Evolutionary conservation across 37 sponge, comb jelly and placozoan species (phyloP).

Genomic region (Halichondria panicea): DNA sequence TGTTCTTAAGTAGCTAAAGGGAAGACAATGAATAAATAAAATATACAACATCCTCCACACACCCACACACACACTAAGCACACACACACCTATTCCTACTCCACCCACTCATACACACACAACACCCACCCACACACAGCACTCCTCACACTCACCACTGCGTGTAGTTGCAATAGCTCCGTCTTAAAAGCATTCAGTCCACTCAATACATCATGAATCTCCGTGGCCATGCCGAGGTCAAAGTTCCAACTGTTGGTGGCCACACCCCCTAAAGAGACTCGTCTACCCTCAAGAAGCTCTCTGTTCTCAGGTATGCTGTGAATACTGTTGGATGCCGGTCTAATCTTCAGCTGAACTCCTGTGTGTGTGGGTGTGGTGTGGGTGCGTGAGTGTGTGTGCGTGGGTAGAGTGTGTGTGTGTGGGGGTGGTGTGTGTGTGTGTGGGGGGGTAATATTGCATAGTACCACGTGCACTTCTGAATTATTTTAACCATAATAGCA

Average conservation of each 20-base stretch:
- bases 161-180: slow-evolving; percentile 52
- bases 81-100: too few species aligned
- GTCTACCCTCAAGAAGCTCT: not conserved
- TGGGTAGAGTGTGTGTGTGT: too few species aligned
- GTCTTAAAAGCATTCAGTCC: slow-evolving; percentile 55
- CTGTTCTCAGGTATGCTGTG: slow-evolving; percentile 12
- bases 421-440: too few species aligned
- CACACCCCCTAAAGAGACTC: not conserved
- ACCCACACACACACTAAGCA: too few species aligned
- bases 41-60: too few species aligned
- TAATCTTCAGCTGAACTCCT: slow-evolving; percentile 7
- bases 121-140: slow-evolving; percentile 1
- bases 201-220: slow-evolving; percentile 23
- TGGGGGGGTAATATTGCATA: too few species aligned
- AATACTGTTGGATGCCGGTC: not conserved
- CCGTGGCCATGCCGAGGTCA: not conserved
- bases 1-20: too few species aligned
- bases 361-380: not conserved
- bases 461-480: too few species aligned
- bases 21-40: too few species aligned
- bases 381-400: too few species aligned
- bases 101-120: too few species aligned
- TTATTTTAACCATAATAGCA: too few species aligned
- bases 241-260: not conserved
- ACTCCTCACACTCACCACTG: slow-evolving; percentile 20